Conservation (phyloP, 2,888 invertebrate genomes). For the Muschampia plurimacula region DNA sequence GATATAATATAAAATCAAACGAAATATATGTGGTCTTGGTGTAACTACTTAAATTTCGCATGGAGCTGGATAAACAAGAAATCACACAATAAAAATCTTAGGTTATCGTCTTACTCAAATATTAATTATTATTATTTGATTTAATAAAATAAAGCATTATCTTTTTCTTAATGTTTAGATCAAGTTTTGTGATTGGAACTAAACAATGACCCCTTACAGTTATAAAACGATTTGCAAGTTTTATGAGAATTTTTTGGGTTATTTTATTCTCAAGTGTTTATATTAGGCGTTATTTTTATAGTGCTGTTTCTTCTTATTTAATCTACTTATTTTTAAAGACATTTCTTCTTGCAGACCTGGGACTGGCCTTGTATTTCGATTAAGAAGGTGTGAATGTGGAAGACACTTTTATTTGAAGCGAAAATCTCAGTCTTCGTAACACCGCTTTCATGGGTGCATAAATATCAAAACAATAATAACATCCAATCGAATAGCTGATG, state of each 20-base stretch:
- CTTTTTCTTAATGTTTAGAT: neutral
- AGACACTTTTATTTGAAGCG: too few relatives aligned
- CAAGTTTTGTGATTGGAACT: constrained; percentile 1
- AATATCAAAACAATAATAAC: too few relatives aligned
- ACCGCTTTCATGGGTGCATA: too few relatives aligned
- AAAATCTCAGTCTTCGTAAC: too few relatives aligned
- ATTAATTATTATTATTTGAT: neutral
- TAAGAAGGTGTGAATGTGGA: too few relatives aligned
- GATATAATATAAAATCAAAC: too few relatives aligned
- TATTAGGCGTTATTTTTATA: neutral
- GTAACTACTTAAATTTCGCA: neutral
- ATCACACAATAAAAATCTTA: neutral
- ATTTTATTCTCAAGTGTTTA: neutral
- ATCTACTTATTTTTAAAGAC: too few relatives aligned
- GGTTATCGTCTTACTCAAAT: neutral
- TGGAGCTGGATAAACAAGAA: neutral
- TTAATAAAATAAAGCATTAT: neutral
- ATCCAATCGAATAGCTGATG: too few relatives aligned
- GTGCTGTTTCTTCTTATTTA: too few relatives aligned
- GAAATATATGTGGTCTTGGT: neutral
- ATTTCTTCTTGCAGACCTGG: too few relatives aligned
- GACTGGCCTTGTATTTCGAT: too few relatives aligned
- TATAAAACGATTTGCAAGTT: constrained; percentile 3
- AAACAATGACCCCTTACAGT: neutral
- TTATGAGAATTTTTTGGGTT: constrained; percentile 1